Conservation (phyloP, 2,113 vertebrate genomes). For the Peromyscus californicus region DNA sequence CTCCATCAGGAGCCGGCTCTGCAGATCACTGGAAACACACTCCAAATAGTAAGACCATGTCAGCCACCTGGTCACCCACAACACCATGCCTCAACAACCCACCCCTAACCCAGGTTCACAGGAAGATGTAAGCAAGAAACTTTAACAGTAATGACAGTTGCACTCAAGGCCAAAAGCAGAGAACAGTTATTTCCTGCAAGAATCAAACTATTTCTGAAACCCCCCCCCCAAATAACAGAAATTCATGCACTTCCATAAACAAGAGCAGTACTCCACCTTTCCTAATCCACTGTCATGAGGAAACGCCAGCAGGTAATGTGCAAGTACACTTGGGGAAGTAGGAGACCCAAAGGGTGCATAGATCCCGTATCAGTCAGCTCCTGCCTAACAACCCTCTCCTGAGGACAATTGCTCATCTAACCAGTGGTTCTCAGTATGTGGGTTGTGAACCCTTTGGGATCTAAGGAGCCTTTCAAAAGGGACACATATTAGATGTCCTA, state of each 20-base stretch:
- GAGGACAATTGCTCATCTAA: not conserved
- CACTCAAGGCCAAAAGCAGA: not conserved
- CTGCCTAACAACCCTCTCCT: too few relatives aligned
- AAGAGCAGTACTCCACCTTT: not conserved
- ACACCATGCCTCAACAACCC: not conserved
- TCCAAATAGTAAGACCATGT: not conserved
- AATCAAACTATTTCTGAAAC: not conserved
- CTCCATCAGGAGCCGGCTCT: slow-evolving; percentile 92
- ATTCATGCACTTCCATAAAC: not conserved
- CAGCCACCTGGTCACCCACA: not conserved
- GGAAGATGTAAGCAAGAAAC: not conserved
- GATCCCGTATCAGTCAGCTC: not conserved
- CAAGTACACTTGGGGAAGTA: not conserved
- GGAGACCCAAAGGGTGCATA: not conserved
- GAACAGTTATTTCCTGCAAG: not conserved
- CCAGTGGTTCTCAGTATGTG: too few relatives aligned
- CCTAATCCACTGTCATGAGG: not conserved
- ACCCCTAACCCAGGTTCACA: not conserved
- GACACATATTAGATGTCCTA: too few relatives aligned
- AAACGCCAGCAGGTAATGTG: too few relatives aligned
- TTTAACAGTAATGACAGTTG: fast-evolving
- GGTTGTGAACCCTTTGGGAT: too few relatives aligned
- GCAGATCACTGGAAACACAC: slow-evolving; percentile 86
- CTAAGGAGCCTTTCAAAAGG: too few relatives aligned
- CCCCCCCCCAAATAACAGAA: not conserved